phyloP scores from a whole-genome alignment of 2,797 vertebrate species.

The Enteromius treurensis region DNA sequence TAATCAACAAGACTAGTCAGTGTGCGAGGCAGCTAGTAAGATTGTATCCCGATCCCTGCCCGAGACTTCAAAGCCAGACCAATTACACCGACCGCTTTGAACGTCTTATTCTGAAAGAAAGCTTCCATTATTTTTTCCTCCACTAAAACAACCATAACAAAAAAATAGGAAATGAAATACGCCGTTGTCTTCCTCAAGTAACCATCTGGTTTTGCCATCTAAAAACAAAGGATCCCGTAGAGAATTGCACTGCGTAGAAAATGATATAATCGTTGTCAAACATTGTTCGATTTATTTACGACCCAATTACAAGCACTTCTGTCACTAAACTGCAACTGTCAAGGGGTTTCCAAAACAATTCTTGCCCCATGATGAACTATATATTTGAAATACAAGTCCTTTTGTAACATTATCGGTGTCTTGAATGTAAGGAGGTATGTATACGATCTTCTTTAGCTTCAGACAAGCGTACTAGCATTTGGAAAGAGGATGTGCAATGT shows the following conservation, averaged over 20 bases:
- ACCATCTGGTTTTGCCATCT: slow-evolving; percentile 77
- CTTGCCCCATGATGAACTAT: slow-evolving; percentile 5
- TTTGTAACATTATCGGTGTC: not conserved
- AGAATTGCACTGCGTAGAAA: slow-evolving; percentile 74
- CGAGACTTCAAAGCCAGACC: slow-evolving; percentile 71
- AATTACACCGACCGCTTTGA: slow-evolving; percentile 74
- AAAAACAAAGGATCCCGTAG: slow-evolving; percentile 74
- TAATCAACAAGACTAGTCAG: slow-evolving; percentile 63
- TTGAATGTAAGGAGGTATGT: slow-evolving; percentile 1
- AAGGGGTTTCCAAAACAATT: slow-evolving; percentile 63
- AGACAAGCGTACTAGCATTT: slow-evolving; percentile 77
- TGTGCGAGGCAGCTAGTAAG: slow-evolving; percentile 57
- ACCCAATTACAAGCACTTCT: slow-evolving; percentile 76
- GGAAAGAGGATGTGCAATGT: slow-evolving; percentile 80
- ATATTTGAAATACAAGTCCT: not conserved
- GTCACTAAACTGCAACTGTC: slow-evolving; percentile 68
- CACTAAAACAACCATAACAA: slow-evolving; percentile 71
- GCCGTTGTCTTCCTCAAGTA: slow-evolving; percentile 60
- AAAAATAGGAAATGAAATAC: slow-evolving; percentile 74
- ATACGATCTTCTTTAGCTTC: slow-evolving; percentile 17
- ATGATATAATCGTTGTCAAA: slow-evolving; percentile 80
- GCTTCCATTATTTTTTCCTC: slow-evolving; percentile 70
- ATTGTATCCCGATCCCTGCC: slow-evolving; percentile 60
- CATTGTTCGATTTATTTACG: slow-evolving; percentile 73
- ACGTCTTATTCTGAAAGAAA: slow-evolving; percentile 70